Base-by-base conservation (phyloP, 2,113 vertebrate genomes). In the Periophthalmus modestus region DNA sequence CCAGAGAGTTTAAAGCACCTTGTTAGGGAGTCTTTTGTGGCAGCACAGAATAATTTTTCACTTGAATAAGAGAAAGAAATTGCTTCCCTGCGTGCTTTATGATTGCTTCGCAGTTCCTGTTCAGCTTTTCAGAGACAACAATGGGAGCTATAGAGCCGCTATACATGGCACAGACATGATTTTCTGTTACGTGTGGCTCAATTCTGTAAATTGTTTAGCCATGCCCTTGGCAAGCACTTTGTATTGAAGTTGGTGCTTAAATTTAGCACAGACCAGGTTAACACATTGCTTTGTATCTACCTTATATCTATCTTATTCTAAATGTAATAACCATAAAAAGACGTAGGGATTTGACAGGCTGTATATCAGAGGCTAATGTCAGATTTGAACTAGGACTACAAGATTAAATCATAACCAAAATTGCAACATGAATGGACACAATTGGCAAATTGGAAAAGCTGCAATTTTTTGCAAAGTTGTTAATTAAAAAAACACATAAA, bases 1-100 rank as follows among this genome's bases (percentile, higher is more conserved):
- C 79, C 87, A 85, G 75, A 82, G 88, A 90, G 88, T 89, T 90
- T 91, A 90, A 90, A 92, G 91, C 90, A 88, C 91, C 89, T 90
- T 91, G 90, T 91, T 90, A 91, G 85, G 83, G 82, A 88, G 83
- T 89, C 91, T 91, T 92, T 92, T 92, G 90, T 91, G 89, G 88
- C 90, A 83, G 88, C 90, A 71, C 66, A 62, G 87, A 91, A 91
- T 89, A 82, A 90, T 91, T 91, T 92, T 88, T 91, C 92, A 91
- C 91, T 91, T 88, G 88, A 93, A 91, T 92, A 90, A 91, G 89
- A 92, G 88, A 91, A 87, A 91, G 86, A 92, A 91, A 92, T 91
- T 89, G 90, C 90, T 89, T 91, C 88, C 82, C 85, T 79, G 87
- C 84, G 78, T 81, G 88, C 84, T 90, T 91, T 89, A 79, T 91